Base-by-base conservation (phyloP, 2,888 invertebrate species). In the Patella ulyssiponensis region DNA sequence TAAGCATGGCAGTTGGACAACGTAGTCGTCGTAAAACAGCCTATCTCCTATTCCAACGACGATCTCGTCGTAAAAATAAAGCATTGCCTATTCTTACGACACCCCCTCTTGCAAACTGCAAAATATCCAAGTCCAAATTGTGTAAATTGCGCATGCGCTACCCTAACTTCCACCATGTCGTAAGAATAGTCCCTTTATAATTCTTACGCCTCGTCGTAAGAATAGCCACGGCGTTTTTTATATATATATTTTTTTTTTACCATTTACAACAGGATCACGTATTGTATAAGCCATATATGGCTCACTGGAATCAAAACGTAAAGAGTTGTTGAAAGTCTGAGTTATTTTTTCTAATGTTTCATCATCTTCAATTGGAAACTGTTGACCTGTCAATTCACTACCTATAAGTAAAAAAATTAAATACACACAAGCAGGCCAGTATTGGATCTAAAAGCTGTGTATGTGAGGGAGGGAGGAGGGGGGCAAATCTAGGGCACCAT, bases 211-310 rank as follows among this genome's bases (percentile, higher is more conserved):
- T n/a, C n/a, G n/a, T n/a, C n/a, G n/a, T n/a, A n/a, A n/a, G n/a
- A n/a, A n/a, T n/a, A n/a, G n/a, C n/a, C n/a, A n/a, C n/a, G n/a
- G n/a, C n/a, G n/a, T n/a, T n/a, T 27, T 58, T n/a, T 52, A n/a
- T 44, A 44, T 44, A 44, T n/a, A n/a, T n/a, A 44, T 5, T 44
- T 33, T 33, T 33, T 33, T 95, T 53, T 95, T 95, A 81, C 96
- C 96, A 80, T 96, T 96, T 77, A 96, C 95, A 73, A 98, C 96
- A 90, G 97, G 96, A 92, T 99, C 99, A 14, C 99, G 94, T 71
- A 99, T 95, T 0, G 97, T 96, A 91, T 97, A 99, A 79, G 96
- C 96, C 92, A 99, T 94, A 85, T 94, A 94, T 5, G 93, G 93
- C 82, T 96, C 95, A 90, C 87, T 87, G 56, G 94, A 92, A 83